phyloP scores from a whole-genome alignment of 1,140 invertebrate genomes.

The Tachypleus tridentatus region DNA sequence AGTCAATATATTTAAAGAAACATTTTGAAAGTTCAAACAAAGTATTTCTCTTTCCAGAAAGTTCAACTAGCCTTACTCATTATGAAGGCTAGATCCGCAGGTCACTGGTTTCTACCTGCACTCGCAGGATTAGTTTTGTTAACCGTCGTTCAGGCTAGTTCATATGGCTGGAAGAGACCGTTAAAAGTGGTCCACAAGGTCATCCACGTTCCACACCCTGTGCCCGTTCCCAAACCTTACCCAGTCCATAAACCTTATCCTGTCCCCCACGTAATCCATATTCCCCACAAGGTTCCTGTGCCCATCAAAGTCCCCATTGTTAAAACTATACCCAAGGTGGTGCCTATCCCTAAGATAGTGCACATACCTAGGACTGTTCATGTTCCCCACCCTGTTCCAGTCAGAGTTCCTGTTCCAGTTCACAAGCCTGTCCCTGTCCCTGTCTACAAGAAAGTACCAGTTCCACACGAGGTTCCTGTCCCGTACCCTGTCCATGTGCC shows the following conservation, averaged over 20 bases:
- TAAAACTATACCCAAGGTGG: slow-evolving; percentile 24
- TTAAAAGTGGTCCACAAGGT: slow-evolving; percentile 26
- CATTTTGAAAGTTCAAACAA: no score
- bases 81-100: no score
- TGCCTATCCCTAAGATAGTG: slow-evolving; percentile 26
- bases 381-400: slow-evolving; percentile 26
- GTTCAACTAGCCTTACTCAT: no score
- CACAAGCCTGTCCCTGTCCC: slow-evolving; percentile 26
- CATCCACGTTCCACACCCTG: slow-evolving; percentile 27
- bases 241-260: slow-evolving; percentile 21
- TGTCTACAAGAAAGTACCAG: slow-evolving; percentile 25
- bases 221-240: slow-evolving; percentile 20
- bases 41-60: no score
- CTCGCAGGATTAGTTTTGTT: no score
- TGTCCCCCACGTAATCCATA: slow-evolving; percentile 24
- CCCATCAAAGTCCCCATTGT: slow-evolving; percentile 25
- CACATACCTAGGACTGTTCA: slow-evolving; percentile 27
- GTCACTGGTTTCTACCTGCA: no score
- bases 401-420: slow-evolving; percentile 27
- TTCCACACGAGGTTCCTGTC: slow-evolving; percentile 20
- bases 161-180: no score
- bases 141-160: no score
- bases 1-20: no score
- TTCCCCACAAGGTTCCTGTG: slow-evolving; percentile 26
- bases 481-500: slow-evolving; percentile 27